A percentile compares a stretch with the other conserved stretches of the same genome.
Conservation (phyloP, 2,888 invertebrate genomes). For the Pterostichus niger region DNA sequence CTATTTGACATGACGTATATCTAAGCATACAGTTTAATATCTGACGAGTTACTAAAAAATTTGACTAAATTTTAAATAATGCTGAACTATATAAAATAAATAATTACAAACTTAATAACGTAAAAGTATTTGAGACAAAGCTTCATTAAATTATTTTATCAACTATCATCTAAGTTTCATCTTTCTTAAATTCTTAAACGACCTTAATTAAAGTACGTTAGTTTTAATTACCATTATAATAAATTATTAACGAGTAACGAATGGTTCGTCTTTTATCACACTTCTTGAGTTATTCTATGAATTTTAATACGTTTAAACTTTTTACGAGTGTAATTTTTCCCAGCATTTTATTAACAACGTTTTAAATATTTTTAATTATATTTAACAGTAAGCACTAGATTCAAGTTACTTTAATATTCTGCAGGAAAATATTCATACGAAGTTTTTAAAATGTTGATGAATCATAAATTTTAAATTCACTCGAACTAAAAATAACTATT, state of each 20-base stretch:
- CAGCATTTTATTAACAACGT: not conserved
- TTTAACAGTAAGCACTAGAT: not conserved
- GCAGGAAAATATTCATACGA: no score
- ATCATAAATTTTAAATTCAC: no score
- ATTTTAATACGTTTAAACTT: slow-evolving; percentile 46
- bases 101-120: no score
- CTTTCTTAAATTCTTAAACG: slow-evolving; percentile 8
- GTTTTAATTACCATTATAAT: slow-evolving; percentile 34
- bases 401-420: no score
- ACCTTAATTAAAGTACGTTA: slow-evolving; percentile 19
- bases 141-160: slow-evolving; percentile 38
- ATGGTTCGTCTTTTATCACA: slow-evolving; percentile 21
- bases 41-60: no score
- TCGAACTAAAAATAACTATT: no score
- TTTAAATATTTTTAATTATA: slow-evolving; percentile 11
- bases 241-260: slow-evolving; percentile 24
- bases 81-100: no score
- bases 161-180: slow-evolving; percentile 13
- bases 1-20: no score
- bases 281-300: slow-evolving; percentile 2
- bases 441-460: no score
- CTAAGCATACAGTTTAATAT: no score
- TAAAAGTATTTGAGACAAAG: not conserved
- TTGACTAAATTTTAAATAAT: no score
- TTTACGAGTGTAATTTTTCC: slow-evolving; percentile 25